Evolutionary conservation across 1,140 invertebrate genomes (phyloP).

Genomic region (Aradophagus sp.): DNA sequence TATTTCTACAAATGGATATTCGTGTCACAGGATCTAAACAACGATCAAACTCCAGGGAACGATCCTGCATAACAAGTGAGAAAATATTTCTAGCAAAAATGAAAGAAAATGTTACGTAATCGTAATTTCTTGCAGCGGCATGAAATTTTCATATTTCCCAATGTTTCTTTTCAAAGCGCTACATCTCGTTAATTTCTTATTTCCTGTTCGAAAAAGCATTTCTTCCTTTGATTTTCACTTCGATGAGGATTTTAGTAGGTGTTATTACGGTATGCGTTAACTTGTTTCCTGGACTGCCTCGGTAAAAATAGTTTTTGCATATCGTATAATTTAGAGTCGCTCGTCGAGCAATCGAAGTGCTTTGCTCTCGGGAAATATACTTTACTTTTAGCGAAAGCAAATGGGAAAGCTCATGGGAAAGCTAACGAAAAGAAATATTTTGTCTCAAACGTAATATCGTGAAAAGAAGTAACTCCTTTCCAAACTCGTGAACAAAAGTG

Average conservation of each 20-base stretch:
- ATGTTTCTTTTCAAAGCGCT: no score
- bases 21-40: no score
- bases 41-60: no score
- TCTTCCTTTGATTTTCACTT: slow-evolving; percentile 2
- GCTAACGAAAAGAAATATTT: slow-evolving; percentile 44
- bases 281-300: slow-evolving; percentile 2
- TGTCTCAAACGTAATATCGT: slow-evolving; percentile 28
- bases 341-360: slow-evolving; percentile 54
- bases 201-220: no score
- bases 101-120: no score
- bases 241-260: slow-evolving; percentile 7
- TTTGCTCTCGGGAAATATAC: slow-evolving; percentile 58
- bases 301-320: slow-evolving; percentile 27
- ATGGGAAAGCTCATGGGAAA: slow-evolving; percentile 39
- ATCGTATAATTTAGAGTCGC: slow-evolving; percentile 28
- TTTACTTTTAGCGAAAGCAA: slow-evolving; percentile 43
- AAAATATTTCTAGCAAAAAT: no score
- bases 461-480: slow-evolving; percentile 18
- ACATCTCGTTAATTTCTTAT: no score
- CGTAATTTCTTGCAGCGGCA: no score
- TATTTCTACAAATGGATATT: no score
- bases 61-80: no score
- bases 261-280: slow-evolving; percentile 24
- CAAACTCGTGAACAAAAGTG: no score
- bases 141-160: no score